Evolutionary conservation across 2,113 vertebrate species (phyloP), one percentile per base, ranked within the genome.

Genomic region (Falco punctatus): DNA sequence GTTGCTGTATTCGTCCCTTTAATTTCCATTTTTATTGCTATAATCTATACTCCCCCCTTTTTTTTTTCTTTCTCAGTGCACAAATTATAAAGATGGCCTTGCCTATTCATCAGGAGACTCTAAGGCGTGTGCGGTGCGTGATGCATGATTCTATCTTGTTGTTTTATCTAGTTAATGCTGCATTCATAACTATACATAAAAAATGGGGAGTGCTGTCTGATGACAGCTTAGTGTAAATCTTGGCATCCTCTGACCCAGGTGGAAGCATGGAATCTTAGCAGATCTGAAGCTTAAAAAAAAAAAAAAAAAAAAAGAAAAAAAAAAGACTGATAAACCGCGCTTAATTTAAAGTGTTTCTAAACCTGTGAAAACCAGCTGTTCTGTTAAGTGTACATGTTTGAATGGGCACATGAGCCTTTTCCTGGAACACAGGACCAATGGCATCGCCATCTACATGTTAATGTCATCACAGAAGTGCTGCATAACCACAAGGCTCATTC

Each of bases 11-110:
- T 91, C 86, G 75, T 81, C 70, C 49, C 86, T 92, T 91, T 94
- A 74, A 94, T 94, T 97, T 97, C 92, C 87, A 90, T 94, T 96
- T 97, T 94, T 91, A 97, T 94, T 92, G 81, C 94, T 91, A 58
- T 79, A 86, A 91, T 81, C 55, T 84, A 75, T 57, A 52, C 20
- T 9, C 17, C 65, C 20, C 65, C 20, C 54, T 90, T 87, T 88
- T 72, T 91, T 33, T 35, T 61, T 27, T 9, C 44, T 69, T 74
- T 64, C 52, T 85, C 42, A 49, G 62, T 61, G 48, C 81, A 92
- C 77, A 73, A 92, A 89, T 97, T 94, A 91, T 42, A 21, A 77
- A 72, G 81, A 81, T 51, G 33, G 69, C 49, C 57, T 81, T 1
- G 5, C 70, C 52, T 81, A 57, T 86, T 86, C 83, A 59, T 96